These are phyloP conservation scores for Chelonus formosanus DNA, from an alignment of 2,888 invertebrate species.

Conservation along the genomic window DNA sequence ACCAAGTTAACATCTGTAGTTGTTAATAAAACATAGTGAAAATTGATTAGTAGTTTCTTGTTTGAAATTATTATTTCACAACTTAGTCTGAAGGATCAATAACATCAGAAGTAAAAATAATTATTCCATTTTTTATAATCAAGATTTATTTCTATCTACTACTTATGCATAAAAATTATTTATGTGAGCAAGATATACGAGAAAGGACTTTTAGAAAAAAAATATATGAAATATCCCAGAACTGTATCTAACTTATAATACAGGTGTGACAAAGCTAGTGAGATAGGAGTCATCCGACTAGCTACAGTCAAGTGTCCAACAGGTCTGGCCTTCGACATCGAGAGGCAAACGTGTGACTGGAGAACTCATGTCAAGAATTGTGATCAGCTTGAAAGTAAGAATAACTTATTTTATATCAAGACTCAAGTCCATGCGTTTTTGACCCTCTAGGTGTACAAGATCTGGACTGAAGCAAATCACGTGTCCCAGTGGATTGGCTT, in stretches of 20 bases:
- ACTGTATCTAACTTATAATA: constrained; percentile 44
- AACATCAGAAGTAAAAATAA: too few species aligned
- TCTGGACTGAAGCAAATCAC: constrained; percentile 96
- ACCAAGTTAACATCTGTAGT: too few species aligned
- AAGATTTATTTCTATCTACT: too few species aligned
- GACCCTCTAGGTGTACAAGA: constrained; percentile 87
- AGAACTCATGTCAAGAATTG: constrained; percentile 96
- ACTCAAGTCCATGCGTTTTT: constrained; percentile 66
- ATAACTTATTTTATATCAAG: constrained; percentile 38
- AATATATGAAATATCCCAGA: background rate
- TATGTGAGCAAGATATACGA: too few species aligned
- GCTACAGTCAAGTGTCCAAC: constrained; percentile 89
- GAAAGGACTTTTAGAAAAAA: background rate
- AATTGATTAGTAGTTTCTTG: too few species aligned
- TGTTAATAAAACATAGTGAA: too few species aligned
- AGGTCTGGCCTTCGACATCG: constrained; percentile 92
- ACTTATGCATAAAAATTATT: too few species aligned
- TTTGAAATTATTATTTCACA: too few species aligned
- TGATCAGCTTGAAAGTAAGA: constrained; percentile 92
- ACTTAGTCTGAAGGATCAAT: too few species aligned
- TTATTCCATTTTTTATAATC: too few species aligned
- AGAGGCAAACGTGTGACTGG: constrained; percentile 96
- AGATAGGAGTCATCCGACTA: constrained; percentile 86
- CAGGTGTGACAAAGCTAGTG: constrained; percentile 92
- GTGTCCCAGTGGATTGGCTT: constrained; percentile 96